Evolutionary conservation across 2,797 vertebrate species (phyloP).

Genomic region (Micrastur ruficollis): DNA sequence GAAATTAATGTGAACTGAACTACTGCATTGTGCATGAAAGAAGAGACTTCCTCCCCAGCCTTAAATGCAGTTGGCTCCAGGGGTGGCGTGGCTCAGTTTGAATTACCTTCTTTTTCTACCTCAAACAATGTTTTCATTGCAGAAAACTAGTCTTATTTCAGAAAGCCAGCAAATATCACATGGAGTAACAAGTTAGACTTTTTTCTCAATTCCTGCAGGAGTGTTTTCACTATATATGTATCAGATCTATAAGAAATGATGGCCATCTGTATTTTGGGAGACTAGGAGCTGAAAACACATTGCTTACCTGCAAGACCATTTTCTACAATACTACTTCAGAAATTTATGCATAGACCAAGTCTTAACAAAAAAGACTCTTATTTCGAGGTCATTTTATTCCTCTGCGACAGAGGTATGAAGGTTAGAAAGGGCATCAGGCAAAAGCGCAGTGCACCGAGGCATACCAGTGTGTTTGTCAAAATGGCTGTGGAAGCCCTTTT

Average conservation of each 20-base stretch:
- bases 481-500: background rate
- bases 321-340: background rate
- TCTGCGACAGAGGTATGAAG: background rate
- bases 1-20: slow-evolving; percentile 57
- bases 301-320: background rate
- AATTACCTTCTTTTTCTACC: slow-evolving; percentile 1
- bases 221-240: background rate
- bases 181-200: background rate
- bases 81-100: background rate
- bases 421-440: background rate
- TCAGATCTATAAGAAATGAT: background rate
- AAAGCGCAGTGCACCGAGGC: background rate
- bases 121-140: background rate
- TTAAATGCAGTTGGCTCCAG: slow-evolving; percentile 1
- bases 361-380: background rate
- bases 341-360: background rate
- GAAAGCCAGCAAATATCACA: background rate
- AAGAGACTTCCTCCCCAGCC: background rate
- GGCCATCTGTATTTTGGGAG: background rate
- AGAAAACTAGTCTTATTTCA: background rate
- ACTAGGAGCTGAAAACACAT: background rate
- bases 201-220: background rate
- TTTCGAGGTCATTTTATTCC: background rate
- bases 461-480: background rate
- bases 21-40: slow-evolving; percentile 29